Conservation (phyloP, 2,113 vertebrate genomes). For the Campylomormyrus tamandua region DNA sequence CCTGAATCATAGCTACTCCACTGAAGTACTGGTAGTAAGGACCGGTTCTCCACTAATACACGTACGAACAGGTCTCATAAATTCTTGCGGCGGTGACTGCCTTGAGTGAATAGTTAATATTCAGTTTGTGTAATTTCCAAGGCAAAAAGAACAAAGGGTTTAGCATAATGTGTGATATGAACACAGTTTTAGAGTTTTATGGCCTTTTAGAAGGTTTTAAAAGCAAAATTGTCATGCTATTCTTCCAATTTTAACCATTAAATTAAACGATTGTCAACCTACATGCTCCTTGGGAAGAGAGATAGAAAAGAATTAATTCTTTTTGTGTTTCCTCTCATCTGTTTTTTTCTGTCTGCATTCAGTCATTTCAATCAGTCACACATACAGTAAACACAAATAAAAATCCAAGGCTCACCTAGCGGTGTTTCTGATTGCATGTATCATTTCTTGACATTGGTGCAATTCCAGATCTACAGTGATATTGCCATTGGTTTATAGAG, state of each 20-base stretch:
- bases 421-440: neutral
- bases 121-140: constrained; percentile 6
- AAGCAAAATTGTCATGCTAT: neutral
- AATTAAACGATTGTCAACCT: neutral
- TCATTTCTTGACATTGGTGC: neutral
- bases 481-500: neutral
- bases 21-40: neutral
- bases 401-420: neutral
- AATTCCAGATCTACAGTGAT: neutral
- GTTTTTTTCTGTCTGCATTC: neutral
- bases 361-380: neutral
- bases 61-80: neutral
- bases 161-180: constrained; percentile 7
- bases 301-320: neutral
- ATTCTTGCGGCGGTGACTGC: neutral
- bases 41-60: neutral
- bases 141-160: constrained; percentile 8
- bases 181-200: neutral
- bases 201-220: neutral
- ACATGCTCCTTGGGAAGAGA: neutral
- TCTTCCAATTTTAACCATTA: neutral
- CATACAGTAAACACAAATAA: neutral
- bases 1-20: constrained; percentile 8
- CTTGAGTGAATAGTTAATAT: constrained; percentile 7
- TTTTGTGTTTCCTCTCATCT: neutral